Conservation (phyloP, 2,797 vertebrate species). For the Nasua narica region DNA sequence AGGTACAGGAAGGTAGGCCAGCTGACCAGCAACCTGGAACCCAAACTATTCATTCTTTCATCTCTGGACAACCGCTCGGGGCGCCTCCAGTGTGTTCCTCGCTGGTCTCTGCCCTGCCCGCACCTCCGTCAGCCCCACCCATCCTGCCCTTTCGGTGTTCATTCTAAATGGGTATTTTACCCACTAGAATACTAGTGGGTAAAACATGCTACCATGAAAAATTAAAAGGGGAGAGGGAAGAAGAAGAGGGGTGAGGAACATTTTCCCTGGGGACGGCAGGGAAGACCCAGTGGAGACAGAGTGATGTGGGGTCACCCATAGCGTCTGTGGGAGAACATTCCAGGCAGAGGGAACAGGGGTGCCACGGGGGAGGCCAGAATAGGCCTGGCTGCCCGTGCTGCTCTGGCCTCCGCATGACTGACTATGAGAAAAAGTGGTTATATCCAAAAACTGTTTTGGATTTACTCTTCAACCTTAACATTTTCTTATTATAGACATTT, state of each 20-base stretch:
- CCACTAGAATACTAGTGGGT: not conserved
- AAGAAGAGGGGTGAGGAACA: not conserved
- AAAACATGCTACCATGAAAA: not conserved
- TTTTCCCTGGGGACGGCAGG: too few relatives aligned
- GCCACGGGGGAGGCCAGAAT: not conserved
- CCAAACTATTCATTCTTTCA: not conserved
- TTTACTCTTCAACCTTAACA: not conserved
- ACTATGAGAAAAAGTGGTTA: too few relatives aligned
- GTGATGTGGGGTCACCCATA: not conserved
- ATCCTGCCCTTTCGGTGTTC: not conserved
- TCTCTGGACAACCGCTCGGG: rapidly evolving
- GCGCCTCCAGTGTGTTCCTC: rapidly evolving
- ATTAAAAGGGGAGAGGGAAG: not conserved
- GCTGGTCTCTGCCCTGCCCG: rapidly evolving
- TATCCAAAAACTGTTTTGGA: not conserved
- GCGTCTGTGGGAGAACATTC: not conserved
- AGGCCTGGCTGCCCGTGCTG: not conserved
- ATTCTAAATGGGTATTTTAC: too few relatives aligned
- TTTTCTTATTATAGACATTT: not conserved
- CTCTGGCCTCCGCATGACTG: not conserved
- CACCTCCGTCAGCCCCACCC: rapidly evolving
- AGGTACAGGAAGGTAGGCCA: not conserved
- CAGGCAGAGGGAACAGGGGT: not conserved
- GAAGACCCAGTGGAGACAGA: not conserved
- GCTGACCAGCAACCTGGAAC: not conserved